Evolutionary conservation across 2,113 vertebrate genomes (phyloP).

Genomic region (Accipiter cooperii): DNA sequence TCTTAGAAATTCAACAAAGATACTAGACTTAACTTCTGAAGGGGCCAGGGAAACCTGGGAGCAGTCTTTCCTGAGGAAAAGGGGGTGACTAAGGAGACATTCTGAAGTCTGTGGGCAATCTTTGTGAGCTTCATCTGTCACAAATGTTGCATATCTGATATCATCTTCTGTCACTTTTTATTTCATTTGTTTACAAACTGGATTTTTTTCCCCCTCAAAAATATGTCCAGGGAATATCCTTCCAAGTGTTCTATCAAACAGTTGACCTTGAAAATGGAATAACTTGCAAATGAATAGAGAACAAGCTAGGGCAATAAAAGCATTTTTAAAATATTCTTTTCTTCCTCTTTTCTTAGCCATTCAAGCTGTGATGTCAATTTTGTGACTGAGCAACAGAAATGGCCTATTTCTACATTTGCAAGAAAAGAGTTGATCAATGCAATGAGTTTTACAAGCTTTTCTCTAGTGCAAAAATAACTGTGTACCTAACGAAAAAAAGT

Average conservation of each 20-base stretch:
- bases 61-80: not conserved
- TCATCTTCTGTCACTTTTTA: slow-evolving; percentile 55
- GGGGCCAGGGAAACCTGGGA: not conserved
- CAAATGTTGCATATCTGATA: slow-evolving; percentile 36
- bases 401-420: not conserved
- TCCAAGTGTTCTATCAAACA: slow-evolving; percentile 1
- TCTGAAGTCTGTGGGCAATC: slow-evolving; percentile 52
- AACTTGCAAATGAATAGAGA: slow-evolving; percentile 1
- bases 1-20: slow-evolving; percentile 9
- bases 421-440: not conserved
- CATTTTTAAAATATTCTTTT: not conserved
- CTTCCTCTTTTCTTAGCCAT: not conserved
- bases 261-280: slow-evolving; percentile 40
- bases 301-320: not conserved
- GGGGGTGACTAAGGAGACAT: not conserved
- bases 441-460: not conserved
- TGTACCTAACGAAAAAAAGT: not conserved
- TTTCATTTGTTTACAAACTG: slow-evolving; percentile 52
- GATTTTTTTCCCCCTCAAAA: not conserved
- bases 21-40: slow-evolving; percentile 5
- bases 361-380: not conserved
- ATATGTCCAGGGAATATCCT: slow-evolving; percentile 37
- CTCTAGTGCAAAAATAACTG: not conserved
- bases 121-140: slow-evolving; percentile 51
- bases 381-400: not conserved